Percentiles rank a stretch among this genome's conserved stretches.
Conservation (phyloP, 2,797 vertebrate species). For the Propithecus deckenii region DNA sequence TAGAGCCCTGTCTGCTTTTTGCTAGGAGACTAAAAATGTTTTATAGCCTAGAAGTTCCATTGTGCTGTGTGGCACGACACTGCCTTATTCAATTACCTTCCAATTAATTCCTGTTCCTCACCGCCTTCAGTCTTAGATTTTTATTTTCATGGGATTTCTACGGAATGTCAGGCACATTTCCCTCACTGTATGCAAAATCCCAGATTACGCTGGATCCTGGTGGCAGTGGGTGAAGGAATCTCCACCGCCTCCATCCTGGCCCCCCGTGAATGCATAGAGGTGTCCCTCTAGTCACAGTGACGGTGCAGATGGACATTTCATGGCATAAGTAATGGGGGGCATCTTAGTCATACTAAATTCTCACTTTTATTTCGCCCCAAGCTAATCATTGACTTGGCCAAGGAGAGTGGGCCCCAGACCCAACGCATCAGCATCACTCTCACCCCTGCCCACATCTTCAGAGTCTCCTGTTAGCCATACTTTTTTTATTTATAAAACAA, state of each 20-base stretch:
- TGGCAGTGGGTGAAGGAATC: neutral
- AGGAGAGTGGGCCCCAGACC: neutral
- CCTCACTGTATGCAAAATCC: neutral
- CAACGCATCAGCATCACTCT: neutral
- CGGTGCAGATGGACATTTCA: fast-evolving
- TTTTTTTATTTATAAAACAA: neutral
- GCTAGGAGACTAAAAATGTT: fast-evolving
- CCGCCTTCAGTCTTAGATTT: neutral
- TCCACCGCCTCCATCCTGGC: neutral
- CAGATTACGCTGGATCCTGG: neutral
- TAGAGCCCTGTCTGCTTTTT: neutral
- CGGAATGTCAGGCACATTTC: neutral
- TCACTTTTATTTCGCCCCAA: neutral
- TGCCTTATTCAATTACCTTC: fast-evolving
- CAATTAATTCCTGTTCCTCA: neutral
- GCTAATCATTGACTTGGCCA: fast-evolving
- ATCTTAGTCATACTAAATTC: fast-evolving
- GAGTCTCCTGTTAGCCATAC: too few species aligned
- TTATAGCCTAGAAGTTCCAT: fast-evolving
- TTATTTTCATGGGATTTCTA: neutral
- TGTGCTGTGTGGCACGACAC: fast-evolving
- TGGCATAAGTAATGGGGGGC: fast-evolving
- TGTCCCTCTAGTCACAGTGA: fast-evolving
- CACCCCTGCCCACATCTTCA: neutral
- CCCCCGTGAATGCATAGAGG: neutral